Conservation (phyloP, 1,140 invertebrate genomes). For the Calliopsis andreniformis region DNA sequence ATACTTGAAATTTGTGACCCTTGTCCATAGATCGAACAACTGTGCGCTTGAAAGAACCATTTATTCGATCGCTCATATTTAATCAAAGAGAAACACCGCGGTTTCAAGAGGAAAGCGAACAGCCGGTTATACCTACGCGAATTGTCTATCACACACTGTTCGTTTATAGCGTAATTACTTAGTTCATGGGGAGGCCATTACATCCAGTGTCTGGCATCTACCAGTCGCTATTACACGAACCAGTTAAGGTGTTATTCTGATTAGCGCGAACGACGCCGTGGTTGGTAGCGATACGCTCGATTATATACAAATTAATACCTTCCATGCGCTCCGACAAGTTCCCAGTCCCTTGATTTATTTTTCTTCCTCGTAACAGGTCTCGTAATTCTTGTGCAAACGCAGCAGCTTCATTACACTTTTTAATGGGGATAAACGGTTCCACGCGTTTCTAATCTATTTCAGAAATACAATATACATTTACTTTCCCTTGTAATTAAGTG, state of each 20-base stretch:
- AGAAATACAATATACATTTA: background rate
- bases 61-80: background rate
- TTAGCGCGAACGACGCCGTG: conserved; percentile 4
- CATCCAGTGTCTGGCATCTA: background rate
- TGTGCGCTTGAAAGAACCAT: background rate
- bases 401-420: background rate
- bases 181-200: conserved; percentile 1
- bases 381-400: background rate
- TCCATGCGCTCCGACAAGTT: too few relatives aligned
- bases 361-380: background rate
- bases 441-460: conserved; percentile 10
- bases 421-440: conserved; percentile 18
- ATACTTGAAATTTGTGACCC: too few relatives aligned
- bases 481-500: conserved; percentile 1
- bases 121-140: background rate
- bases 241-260: conserved; percentile 22
- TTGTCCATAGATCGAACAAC: too few relatives aligned
- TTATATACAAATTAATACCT: conserved; percentile 17
- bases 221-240: conserved; percentile 1
- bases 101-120: background rate
- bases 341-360: background rate
- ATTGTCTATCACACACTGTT: background rate
- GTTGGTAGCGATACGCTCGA: background rate
- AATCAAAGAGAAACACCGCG: conserved; percentile 6
- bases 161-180: conserved; percentile 27